Percentiles rank a stretch among this genome's conserved stretches.
Evolutionary conservation across 2,797 vertebrate genomes (phyloP).

Genomic region (Siniperca obscura): DNA sequence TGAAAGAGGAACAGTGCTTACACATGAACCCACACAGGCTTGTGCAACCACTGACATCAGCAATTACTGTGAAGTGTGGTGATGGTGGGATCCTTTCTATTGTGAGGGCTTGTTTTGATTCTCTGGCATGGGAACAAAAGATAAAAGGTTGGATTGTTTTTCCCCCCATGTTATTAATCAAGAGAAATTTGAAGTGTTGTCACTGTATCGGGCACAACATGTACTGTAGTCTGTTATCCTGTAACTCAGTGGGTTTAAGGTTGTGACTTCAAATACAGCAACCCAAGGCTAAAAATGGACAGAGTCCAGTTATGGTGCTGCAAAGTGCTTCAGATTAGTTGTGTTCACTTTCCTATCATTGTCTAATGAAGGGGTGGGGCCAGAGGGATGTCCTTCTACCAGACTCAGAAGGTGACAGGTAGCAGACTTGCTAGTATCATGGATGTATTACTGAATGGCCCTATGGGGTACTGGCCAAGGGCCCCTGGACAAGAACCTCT

Average conservation of each 20-base stretch:
- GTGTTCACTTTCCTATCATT: conserved; percentile 10
- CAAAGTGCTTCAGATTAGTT: conserved; percentile 7
- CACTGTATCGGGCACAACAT: conserved; percentile 18
- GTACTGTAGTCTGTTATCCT: conserved; percentile 23
- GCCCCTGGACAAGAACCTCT: background rate
- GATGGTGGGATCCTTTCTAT: conserved; percentile 48
- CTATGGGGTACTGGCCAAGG: background rate
- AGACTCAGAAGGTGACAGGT: background rate
- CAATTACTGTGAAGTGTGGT: conserved; percentile 52
- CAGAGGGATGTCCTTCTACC: background rate
- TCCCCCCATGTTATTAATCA: conserved; percentile 35
- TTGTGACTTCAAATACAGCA: background rate
- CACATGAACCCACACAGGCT: conserved; percentile 41
- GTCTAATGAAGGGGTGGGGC: background rate
- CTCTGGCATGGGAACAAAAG: conserved; percentile 48
- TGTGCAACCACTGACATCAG: conserved; percentile 47
- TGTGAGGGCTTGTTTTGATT: conserved; percentile 57
- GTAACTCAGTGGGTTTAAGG: conserved; percentile 10
- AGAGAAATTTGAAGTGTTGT: conserved; percentile 39
- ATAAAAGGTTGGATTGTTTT: conserved; percentile 36
- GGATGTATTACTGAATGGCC: background rate
- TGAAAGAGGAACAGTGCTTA: conserved; percentile 48
- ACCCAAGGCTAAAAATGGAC: background rate
- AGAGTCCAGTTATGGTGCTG: background rate
- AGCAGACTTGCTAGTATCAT: background rate